Base-by-base conservation (phyloP, 2,113 vertebrate species). In the Pterocles orientalis region DNA sequence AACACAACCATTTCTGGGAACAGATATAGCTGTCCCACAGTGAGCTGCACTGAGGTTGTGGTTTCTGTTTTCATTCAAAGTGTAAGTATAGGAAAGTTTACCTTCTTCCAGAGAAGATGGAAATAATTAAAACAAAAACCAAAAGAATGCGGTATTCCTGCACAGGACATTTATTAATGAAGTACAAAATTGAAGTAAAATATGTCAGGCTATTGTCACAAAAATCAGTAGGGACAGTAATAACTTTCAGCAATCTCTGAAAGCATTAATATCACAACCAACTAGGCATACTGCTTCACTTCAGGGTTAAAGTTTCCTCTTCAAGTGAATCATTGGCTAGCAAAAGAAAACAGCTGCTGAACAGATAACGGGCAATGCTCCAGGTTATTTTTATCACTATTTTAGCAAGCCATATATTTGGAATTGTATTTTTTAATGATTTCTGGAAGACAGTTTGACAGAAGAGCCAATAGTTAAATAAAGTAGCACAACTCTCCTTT, bases 261-360 rank as follows among this genome's bases (percentile, higher is more conserved):
- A 82, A 81, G 17, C 20, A 14, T 29, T 29, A 89, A 25, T 64
- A 84, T 57, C 72, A 65, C 48, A 94, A 83, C 17, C 41, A 71
- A 11, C 4, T 48, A 50, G 48, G 24, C 41, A 60, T 29, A 57
- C 18, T 53, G 28, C 69, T 81, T 79, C 61, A 72, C 36, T 26
- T 82, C 14, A 93, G 77, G 69, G 80, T 90, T 94, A 82, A 86
- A 84, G 43, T 87, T 93, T 93, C 36, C 25, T 78, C 41, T 72
- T 43, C 41, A 64, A 78, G 48, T 82, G 65, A 88, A 77, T 94
- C 14, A 78, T 33, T 80, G 65, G 57, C 61, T 72, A 92, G 43
- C 31, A 68, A 86, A 82, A 75, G 65, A 94, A 93, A 90, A 82
- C 48, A 78, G 57, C 57, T 94, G 65, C 75, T 79, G 25, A 86